Evolutionary conservation across 2,113 vertebrate species (phyloP).

Genomic region (Neogale vison): DNA sequence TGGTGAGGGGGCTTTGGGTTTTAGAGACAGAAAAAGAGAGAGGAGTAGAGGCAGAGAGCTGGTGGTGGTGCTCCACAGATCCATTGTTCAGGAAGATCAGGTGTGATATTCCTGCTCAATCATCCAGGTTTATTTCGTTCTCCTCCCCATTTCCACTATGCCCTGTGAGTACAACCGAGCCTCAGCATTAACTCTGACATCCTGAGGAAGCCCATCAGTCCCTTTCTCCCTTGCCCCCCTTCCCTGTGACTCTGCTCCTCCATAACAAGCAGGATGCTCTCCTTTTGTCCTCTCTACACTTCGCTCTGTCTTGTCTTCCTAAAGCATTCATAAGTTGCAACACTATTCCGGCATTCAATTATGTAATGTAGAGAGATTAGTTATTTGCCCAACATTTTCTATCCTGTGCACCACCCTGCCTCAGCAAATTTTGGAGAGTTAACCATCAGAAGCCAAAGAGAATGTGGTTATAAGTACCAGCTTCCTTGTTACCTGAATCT

Average conservation of each 20-base stretch:
- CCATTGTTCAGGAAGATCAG: background rate
- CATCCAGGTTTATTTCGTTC: background rate
- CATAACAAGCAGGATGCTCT: background rate
- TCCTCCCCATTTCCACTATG: background rate
- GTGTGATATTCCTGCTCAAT: background rate
- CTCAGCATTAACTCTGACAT: background rate
- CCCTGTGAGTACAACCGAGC: background rate
- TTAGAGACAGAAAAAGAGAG: background rate
- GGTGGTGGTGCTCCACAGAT: background rate
- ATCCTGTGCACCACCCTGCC: background rate
- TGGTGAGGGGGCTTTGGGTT: background rate
- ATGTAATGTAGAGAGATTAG: background rate
- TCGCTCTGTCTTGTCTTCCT: background rate
- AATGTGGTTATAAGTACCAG: background rate
- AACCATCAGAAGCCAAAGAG: background rate
- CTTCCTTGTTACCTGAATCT: background rate
- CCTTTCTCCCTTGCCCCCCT: background rate
- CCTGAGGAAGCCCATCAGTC: background rate
- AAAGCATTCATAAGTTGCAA: background rate
- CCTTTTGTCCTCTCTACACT: background rate
- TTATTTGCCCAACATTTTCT: slow-evolving; percentile 25
- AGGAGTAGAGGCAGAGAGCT: background rate
- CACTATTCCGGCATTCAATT: background rate
- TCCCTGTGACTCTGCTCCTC: background rate
- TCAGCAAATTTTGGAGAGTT: background rate